A percentile compares a stretch with the other conserved stretches of the same genome.
These are phyloP conservation scores for Oikopleura dioica DNA, from an alignment of 23 tunicate genomes.

Conservation along the genomic window DNA sequence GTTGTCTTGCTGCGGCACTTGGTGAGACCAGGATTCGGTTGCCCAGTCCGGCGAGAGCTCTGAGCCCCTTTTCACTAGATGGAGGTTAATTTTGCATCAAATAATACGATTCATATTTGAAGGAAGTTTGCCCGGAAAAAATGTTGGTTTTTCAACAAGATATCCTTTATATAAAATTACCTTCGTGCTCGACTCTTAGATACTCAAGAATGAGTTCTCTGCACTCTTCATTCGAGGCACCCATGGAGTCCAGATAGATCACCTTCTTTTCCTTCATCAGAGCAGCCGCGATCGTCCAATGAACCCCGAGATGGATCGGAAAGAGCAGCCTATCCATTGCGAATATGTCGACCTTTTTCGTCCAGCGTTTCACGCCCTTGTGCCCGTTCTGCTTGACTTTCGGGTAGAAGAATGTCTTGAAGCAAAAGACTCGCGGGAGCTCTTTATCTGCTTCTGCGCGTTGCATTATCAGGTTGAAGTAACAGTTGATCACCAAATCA, in stretches of 20 bases:
- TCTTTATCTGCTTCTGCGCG: conserved; percentile 28
- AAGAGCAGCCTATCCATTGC: conserved; percentile 30
- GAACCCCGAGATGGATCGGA: conserved; percentile 78
- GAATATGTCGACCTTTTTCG: conserved; percentile 69
- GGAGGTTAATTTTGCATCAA: no score
- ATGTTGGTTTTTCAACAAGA: no score
- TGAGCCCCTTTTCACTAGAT: not conserved
- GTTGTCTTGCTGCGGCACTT: not conserved
- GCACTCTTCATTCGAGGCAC: not conserved
- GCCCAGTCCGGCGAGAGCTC: not conserved
- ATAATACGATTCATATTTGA: no score
- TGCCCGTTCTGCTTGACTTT: conserved; percentile 29
- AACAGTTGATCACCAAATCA: conserved; percentile 38
- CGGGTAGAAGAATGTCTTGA: conserved; percentile 85
- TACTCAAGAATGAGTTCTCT: not conserved
- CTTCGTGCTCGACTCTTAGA: not conserved
- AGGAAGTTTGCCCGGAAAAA: no score
- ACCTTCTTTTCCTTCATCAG: not conserved
- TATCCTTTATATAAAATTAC: no score
- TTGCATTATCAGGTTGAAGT: conserved; percentile 53
- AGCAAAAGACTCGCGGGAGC: conserved; percentile 40
- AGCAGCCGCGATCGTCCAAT: conserved; percentile 56
- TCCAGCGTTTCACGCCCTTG: conserved; percentile 70
- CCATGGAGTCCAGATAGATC: conserved; percentile 1
- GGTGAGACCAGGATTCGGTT: not conserved